Evolutionary conservation across 2,888 invertebrate genomes (phyloP).

Genomic region (Nesidiocoris tenuis): DNA sequence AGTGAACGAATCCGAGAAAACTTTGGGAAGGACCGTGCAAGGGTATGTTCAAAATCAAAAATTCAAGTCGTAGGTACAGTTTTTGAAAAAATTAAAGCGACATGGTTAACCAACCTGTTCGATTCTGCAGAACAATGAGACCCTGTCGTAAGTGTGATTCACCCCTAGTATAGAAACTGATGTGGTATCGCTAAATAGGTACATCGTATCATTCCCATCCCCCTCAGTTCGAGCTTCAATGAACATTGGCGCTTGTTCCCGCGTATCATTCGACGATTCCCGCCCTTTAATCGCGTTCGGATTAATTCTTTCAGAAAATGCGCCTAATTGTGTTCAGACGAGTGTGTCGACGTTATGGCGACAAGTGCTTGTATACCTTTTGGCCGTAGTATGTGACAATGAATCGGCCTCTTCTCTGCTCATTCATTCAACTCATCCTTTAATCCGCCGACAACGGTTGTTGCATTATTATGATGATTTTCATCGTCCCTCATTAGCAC

Average conservation of each 20-base stretch:
- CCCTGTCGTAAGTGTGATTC: neutral
- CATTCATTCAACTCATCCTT: neutral
- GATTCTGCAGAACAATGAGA: neutral
- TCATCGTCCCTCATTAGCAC: neutral
- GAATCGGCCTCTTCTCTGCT: neutral
- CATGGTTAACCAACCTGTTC: constrained; percentile 9
- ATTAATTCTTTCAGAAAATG: constrained; percentile 29
- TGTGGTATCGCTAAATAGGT: neutral
- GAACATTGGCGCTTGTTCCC: neutral
- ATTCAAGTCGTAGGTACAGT: too few relatives aligned
- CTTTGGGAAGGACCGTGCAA: too few relatives aligned
- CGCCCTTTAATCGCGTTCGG: neutral
- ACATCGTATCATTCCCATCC: neutral
- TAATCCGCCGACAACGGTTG: neutral
- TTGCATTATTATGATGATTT: neutral
- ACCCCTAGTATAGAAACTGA: neutral
- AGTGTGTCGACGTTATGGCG: constrained; percentile 7
- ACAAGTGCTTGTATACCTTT: neutral
- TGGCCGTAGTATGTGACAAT: neutral
- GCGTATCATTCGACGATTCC: neutral
- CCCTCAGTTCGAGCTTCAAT: constrained; percentile 8
- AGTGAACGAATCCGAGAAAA: too few relatives aligned
- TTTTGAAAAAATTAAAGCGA: too few relatives aligned
- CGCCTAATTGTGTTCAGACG: constrained; percentile 18
- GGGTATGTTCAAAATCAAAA: too few relatives aligned